Evolutionary conservation across 2,888 invertebrate species (phyloP).

Genomic region (Latheticus oryzae): DNA sequence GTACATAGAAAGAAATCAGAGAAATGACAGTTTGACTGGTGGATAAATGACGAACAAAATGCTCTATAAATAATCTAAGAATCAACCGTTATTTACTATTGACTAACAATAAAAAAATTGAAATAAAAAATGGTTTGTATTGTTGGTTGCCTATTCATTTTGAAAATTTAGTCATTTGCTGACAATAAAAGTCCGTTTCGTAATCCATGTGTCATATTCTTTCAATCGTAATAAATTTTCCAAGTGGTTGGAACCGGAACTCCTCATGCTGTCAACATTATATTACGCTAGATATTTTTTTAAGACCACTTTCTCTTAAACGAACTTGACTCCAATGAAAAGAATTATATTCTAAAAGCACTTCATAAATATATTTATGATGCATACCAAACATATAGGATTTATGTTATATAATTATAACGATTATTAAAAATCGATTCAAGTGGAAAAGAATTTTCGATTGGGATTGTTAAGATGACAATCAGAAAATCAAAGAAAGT

Average conservation of each 20-base stretch:
- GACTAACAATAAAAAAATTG: too few species aligned
- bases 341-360: too few species aligned
- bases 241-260: constrained; percentile 45
- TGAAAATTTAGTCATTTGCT: neutral
- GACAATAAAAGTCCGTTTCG: neutral
- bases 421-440: too few species aligned
- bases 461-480: too few species aligned
- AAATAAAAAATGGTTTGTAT: too few species aligned
- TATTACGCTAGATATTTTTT: constrained; percentile 45
- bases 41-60: constrained; percentile 3
- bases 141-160: constrained; percentile 8
- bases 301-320: constrained; percentile 50
- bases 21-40: constrained; percentile 13
- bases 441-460: too few species aligned
- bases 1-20: constrained; percentile 5
- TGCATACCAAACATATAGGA: too few species aligned
- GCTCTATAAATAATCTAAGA: constrained; percentile 2
- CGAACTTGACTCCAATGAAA: constrained; percentile 47
- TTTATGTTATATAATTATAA: too few species aligned
- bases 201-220: neutral
- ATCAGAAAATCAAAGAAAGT: too few species aligned
- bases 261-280: constrained; percentile 46
- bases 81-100: too few species aligned
- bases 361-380: too few species aligned
- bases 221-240: too few species aligned